Evolutionary conservation across 2,888 invertebrate genomes (phyloP), one percentile per base, ranked within the genome.

Genomic region (Cataglyphis altisquamis): DNA sequence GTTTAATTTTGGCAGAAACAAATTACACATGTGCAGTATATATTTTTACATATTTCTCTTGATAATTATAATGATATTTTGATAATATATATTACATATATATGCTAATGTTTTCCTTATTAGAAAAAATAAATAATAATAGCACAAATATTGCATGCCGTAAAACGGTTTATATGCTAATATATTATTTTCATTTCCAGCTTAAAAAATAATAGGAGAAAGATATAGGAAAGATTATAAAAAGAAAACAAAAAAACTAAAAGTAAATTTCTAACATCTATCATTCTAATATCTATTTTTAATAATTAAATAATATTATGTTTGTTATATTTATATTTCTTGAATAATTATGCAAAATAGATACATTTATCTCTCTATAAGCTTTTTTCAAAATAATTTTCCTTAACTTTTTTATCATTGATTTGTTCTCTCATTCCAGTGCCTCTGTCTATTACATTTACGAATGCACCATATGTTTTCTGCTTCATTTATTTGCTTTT

Each of bases 401-500:
- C 6, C 1, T 48, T n/a, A 68, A 48, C 25, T 12, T 52, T 0
- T 67, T 32, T 48, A 12, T 68, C 0, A 32, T 8, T 32, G 15
- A 29, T 32, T 8, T 4, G 15, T 64, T 21, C 6, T 45, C 2
- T 66, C 21, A 39, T 36, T 15, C 32, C 55, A 32, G 6, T 52
- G 2, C 8, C 8, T 52, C 48, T 36, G 36, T 10, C 10, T 63
- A 18, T 15, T 6, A 8, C 25, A n/a, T 45, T 67, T 25, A 48
- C 25, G 29, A 5, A 1, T 68, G 29, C 8, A 1, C 5, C 0
- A 68, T 8, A n/a, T 4, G 1, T 48, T n/a, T 32, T 32, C 6
- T 39, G 39, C 21, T 21, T 72, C 8, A 74, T 9, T 83, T 25
- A 25, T 25, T 87, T 2, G 82, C 25, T 66, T 66, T 89, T 5